A percentile compares a stretch with the other conserved stretches of the same genome.
These are phyloP conservation scores for Athrips mouffetella DNA, from an alignment of 2,888 invertebrate genomes.

Conservation along the genomic window DNA sequence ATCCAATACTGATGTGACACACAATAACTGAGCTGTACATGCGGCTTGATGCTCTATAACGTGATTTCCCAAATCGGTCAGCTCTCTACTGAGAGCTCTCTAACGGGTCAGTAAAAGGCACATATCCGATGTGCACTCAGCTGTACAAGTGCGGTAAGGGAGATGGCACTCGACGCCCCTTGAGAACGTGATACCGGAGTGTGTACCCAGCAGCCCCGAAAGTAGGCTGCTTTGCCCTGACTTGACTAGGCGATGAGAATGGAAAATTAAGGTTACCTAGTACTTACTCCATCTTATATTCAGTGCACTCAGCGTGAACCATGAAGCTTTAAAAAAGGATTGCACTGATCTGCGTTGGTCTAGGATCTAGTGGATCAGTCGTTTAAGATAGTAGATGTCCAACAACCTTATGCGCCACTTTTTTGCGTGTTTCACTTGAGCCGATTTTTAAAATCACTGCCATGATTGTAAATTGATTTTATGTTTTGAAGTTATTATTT, in stretches of 20 bases:
- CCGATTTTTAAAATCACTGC: too few relatives aligned
- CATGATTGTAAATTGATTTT: too few relatives aligned
- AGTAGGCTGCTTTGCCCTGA: slow-evolving; percentile 13
- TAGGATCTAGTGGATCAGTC: not conserved
- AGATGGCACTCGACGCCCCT: slow-evolving; percentile 27
- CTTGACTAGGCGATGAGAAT: slow-evolving; percentile 7
- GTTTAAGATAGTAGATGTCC: too few relatives aligned
- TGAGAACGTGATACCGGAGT: slow-evolving; percentile 43
- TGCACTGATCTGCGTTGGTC: not conserved
- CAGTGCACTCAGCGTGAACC: slow-evolving; percentile 1
- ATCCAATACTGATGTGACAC: not conserved
- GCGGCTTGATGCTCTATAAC: slow-evolving; percentile 40
- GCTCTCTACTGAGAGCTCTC: slow-evolving; percentile 65
- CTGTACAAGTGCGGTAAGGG: slow-evolving; percentile 24
- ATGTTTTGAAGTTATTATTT: too few relatives aligned
- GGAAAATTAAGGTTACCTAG: slow-evolving; percentile 7
- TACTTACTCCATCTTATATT: not conserved
- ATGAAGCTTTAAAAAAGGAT: not conserved
- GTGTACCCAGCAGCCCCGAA: slow-evolving; percentile 17
- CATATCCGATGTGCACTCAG: slow-evolving; percentile 45
- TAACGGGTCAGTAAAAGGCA: slow-evolving; percentile 54
- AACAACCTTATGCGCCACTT: too few relatives aligned
- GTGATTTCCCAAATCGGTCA: slow-evolving; percentile 71
- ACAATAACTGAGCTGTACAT: not conserved
- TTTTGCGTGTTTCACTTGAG: too few relatives aligned